Percentiles rank a stretch among this genome's conserved stretches.
phyloP scores from a whole-genome alignment of 92 coral and sea anemone genomes.

The Phenganax stokvisi region DNA sequence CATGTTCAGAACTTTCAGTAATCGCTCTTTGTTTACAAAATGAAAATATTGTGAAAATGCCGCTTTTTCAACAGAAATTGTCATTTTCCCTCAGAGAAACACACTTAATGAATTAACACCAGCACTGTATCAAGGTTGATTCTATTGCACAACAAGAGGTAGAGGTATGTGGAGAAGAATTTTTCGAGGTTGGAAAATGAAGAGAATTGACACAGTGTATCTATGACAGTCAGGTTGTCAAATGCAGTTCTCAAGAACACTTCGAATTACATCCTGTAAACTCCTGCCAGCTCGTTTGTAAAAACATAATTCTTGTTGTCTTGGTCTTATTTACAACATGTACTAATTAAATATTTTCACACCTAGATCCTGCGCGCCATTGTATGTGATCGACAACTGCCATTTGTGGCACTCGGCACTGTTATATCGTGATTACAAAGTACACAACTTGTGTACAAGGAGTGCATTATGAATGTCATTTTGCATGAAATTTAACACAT shows the following conservation, averaged over 20 bases:
- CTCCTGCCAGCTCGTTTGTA: constrained; percentile 3
- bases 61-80: constrained; percentile 9
- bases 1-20: constrained; percentile 9
- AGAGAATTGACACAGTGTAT: background rate
- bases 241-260: background rate
- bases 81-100: constrained; percentile 6
- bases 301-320: constrained; percentile 8
- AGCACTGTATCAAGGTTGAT: background rate
- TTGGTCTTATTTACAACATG: constrained; percentile 3
- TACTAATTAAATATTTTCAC: constrained; percentile 38
- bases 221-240: background rate
- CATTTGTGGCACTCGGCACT: background rate
- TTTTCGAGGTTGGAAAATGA: background rate
- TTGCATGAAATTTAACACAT: too few relatives aligned
- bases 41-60: constrained; percentile 18
- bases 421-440: background rate
- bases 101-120: constrained; percentile 12
- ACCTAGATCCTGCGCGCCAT: constrained; percentile 20
- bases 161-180: background rate
- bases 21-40: constrained; percentile 9
- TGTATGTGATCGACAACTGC: constrained; percentile 18
- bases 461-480: background rate
- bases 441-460: constrained; percentile 7
- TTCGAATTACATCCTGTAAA: background rate
- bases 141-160: background rate